Percentiles rank a stretch among this genome's conserved stretches.
Evolutionary conservation across 2,797 vertebrate genomes (phyloP).

Genomic region (Podarcis lilfordi): DNA sequence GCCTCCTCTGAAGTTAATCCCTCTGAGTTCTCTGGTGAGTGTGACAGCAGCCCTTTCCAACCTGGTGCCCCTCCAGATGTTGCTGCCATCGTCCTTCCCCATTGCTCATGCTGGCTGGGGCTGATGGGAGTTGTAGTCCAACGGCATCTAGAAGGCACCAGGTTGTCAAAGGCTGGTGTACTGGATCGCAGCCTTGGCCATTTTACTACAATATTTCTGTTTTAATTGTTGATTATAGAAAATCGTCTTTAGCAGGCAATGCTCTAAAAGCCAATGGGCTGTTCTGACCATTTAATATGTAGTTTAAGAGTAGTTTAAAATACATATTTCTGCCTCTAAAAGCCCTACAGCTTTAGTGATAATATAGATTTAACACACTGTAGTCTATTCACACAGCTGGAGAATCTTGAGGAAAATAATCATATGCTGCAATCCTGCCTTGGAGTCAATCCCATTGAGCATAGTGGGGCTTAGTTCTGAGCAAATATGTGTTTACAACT

Average conservation of each 20-base stretch:
- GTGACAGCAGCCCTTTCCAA: too few relatives aligned
- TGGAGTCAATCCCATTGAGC: neutral
- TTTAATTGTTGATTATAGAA: neutral
- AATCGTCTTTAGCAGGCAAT: neutral
- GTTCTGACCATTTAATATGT: neutral
- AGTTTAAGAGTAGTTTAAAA: neutral
- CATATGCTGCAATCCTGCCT: neutral
- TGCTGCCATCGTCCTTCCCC: too few relatives aligned
- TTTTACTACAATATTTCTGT: neutral
- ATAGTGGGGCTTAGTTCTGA: neutral
- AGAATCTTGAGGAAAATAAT: neutral
- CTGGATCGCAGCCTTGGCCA: neutral
- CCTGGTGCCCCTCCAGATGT: too few relatives aligned
- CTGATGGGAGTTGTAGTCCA: too few relatives aligned
- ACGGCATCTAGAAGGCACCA: too few relatives aligned
- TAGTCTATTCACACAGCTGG: neutral
- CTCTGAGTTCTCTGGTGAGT: too few relatives aligned
- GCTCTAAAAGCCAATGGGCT: neutral
- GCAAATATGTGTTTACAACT: neutral
- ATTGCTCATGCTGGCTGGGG: too few relatives aligned
- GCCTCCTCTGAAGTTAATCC: too few relatives aligned
- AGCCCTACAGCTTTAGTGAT: neutral
- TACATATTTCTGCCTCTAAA: neutral
- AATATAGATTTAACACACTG: neutral
- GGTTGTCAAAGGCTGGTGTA: too few relatives aligned